Evolutionary conservation across 2,113 vertebrate species (phyloP), one percentile per base, ranked within the genome.

Genomic region (Indicator maculatus): DNA sequence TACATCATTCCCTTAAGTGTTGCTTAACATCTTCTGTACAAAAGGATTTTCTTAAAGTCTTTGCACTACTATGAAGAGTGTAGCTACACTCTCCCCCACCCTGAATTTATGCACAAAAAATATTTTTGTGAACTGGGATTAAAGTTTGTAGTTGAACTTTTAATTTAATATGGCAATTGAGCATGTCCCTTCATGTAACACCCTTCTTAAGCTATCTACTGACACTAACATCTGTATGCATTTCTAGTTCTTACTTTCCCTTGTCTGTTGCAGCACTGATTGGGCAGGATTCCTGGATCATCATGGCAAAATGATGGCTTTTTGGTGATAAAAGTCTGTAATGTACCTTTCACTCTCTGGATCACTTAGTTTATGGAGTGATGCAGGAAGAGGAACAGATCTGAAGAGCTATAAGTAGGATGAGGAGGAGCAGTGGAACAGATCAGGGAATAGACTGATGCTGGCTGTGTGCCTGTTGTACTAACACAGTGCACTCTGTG

Each of bases 401-500:
- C 65, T 83, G 82, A 86, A 90, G 65, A 78, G 61, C 83, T 88
- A 0, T 71, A 85, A 89, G 92, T 71, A 83, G 88, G 85, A 39
- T 83, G 89, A 76, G 70, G 88, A 82, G 74, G 56, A 90, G 69
- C 67, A 77, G 60, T 31, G 65, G 83, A 90, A 94, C 76, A 92
- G 90, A 88, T 74, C 83, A 86, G 86, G 92, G 86, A 94, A 80
- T 74, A 89, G 76, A 9, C 69, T 90, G 76, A 24, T 77, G 76
- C 90, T 95, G 96, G 90, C 92, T 74, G 21, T 71, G 41, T 94
- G 93, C 90, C 95, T 70, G 24, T 52, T 83, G 75, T 86, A 61
- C 79, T 77, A 88, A 93, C 56, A 86, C 28, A 10, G 75, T 10
- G 67, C 16, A 19, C 52, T 77, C 85, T 60, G 38, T 93, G 90